Conservation (phyloP, 2,797 vertebrate genomes). For the Sebastes nivosus region DNA sequence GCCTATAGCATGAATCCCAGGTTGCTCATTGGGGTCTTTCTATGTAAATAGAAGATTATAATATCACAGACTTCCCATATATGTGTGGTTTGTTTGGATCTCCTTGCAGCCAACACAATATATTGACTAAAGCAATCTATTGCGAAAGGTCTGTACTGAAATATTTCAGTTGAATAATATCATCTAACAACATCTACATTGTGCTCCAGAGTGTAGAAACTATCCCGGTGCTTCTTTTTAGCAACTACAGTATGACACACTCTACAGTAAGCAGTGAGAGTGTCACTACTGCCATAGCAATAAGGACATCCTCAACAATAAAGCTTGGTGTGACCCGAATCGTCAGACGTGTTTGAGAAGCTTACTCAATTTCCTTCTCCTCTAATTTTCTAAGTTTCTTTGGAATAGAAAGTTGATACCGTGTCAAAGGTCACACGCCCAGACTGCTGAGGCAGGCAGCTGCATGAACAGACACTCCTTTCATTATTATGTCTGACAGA, state of each 20-base stretch:
- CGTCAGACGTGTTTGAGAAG: neutral
- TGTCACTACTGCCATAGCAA: neutral
- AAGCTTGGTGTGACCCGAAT: neutral
- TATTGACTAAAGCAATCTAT: neutral
- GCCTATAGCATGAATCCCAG: neutral
- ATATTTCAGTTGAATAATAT: neutral
- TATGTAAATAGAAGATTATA: neutral
- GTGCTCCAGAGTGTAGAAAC: too few species aligned
- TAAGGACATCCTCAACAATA: neutral
- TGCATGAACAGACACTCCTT: neutral
- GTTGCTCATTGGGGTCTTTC: neutral
- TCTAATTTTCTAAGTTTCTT: neutral
- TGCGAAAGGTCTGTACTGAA: neutral
- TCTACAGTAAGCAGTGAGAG: neutral
- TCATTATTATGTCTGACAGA: neutral
- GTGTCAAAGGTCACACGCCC: neutral
- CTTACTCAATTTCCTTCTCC: neutral
- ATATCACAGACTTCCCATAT: neutral
- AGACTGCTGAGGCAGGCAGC: neutral
- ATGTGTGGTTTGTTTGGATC: neutral
- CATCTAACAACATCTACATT: neutral
- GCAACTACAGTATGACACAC: neutral
- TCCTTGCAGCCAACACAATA: neutral
- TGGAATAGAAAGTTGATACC: neutral
- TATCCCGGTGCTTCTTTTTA: too few species aligned